Conservation (phyloP, 2,113 vertebrate genomes). For the Lipophrys pholis region DNA sequence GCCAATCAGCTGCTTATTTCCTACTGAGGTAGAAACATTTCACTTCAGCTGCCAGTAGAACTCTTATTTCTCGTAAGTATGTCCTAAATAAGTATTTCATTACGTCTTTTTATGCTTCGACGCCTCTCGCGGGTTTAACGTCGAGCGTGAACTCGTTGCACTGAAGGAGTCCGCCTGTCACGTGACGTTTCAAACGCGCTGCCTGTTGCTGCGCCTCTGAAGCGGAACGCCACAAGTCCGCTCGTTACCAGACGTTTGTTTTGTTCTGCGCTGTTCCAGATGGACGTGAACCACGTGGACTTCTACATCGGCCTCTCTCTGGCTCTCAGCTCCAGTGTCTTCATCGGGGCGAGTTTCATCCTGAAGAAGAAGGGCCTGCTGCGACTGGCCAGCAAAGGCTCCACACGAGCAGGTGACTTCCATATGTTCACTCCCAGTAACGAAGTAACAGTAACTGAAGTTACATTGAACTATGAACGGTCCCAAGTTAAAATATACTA, state of each 20-base stretch:
- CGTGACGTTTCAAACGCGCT: constrained; percentile 55
- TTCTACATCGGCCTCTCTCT: constrained; percentile 86
- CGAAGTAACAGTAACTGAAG: too few relatives aligned
- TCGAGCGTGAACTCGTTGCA: not conserved
- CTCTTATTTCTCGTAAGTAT: too few relatives aligned
- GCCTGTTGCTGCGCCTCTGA: not conserved
- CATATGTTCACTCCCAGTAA: too few relatives aligned
- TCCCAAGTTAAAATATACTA: too few relatives aligned
- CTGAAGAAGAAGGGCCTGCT: constrained; percentile 90
- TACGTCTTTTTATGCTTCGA: rapidly evolving
- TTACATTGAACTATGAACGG: too few relatives aligned
- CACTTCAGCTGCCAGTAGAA: too few relatives aligned
- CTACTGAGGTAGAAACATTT: constrained; percentile 32
- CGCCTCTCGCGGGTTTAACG: too few relatives aligned
- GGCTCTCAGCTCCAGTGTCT: constrained; percentile 84
- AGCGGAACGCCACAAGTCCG: not conserved
- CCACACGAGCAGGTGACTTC: constrained; percentile 84
- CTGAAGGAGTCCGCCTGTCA: constrained; percentile 31
- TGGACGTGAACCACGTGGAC: constrained; percentile 72
- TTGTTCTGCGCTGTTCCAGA: constrained; percentile 48
- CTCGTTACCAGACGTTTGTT: too few relatives aligned
- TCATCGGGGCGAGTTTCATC: constrained; percentile 87
- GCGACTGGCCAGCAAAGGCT: constrained; percentile 81
- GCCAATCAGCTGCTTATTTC: constrained; percentile 54
- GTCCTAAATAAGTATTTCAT: rapidly evolving